Base-by-base conservation (phyloP, 2,888 invertebrate species). In the Stenchaetothrips biformis region DNA sequence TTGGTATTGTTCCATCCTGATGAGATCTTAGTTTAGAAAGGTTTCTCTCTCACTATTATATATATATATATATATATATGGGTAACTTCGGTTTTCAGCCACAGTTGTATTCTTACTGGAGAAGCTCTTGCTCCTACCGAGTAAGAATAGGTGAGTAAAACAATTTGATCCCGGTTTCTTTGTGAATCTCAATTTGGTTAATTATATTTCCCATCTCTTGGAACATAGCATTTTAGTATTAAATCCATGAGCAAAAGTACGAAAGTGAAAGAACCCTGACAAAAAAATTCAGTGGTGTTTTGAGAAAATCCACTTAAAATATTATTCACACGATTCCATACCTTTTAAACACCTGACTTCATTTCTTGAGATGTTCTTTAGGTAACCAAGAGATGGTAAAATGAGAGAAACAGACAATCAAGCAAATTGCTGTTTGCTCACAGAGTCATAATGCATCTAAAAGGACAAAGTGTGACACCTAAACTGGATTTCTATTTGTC, bases 61-160 rank as follows among this genome's bases (percentile, higher is more conserved):
- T 37, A n/a, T n/a, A n/a, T n/a, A 37, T 4, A 37, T 37, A n/a
- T 37, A 2, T 37, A 37, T 37, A 37, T 4, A 37, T 37, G 1
- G 37, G 37, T 37, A 37, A 37, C 37, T 59, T 74, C 7, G 21
- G 9, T 81, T 87, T 88, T 48, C 89, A 96, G 95, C 94, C 95
- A 85, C 90, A 95, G 87, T 89, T 97, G 80, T 96, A 96, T 87
- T 95, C 96, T 81, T 97, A 97, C 89, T 97, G 95, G 94, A 91
- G 96, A 85, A 97, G 96, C 88, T 97, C 97, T 79, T 97, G 97
- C 86, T 93, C 97, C 0, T 97, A 97, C 96, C 91, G 97, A 83
- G 96, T 97, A 81, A 90, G 97, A 85, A 96, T 96, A 85, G 92
- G 92, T 92, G 85, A 88, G 87, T 81, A 85, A 79, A 79, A 48